phyloP scores from a whole-genome alignment of 1,140 invertebrate species.

The Bombus breviceps region DNA sequence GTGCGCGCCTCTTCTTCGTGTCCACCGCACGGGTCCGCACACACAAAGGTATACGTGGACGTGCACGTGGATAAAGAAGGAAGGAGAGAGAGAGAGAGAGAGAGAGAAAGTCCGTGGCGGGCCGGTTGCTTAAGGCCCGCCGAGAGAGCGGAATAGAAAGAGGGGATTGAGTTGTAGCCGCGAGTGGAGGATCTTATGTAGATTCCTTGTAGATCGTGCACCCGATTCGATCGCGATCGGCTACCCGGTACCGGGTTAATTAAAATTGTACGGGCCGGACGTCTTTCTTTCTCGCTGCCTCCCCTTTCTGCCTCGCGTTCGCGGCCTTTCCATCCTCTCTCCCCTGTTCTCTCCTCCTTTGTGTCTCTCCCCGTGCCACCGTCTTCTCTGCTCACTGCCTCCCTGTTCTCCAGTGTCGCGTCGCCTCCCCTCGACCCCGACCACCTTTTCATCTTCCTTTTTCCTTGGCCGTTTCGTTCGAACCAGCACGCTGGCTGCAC shows the following conservation, averaged over 20 bases:
- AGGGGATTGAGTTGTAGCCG: slow-evolving; percentile 83
- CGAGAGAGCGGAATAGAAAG: slow-evolving; percentile 73
- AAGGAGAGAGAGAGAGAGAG: not conserved
- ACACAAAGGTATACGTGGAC: not conserved
- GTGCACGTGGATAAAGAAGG: not conserved
- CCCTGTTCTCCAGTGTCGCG: slow-evolving; percentile 39
- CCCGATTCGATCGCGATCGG: slow-evolving; percentile 83
- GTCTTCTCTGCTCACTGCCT: not conserved
- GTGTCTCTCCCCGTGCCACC: not conserved
- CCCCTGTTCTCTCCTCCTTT: slow-evolving; percentile 9
- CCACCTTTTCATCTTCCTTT: slow-evolving; percentile 15
- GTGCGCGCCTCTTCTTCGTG: slow-evolving; percentile 41
- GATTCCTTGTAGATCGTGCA: slow-evolving; percentile 84
- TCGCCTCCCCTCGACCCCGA: not conserved
- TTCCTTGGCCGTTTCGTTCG: slow-evolving; percentile 3
- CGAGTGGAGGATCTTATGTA: slow-evolving; percentile 84
- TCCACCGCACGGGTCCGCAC: slow-evolving; percentile 32
- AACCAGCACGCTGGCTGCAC: slow-evolving; percentile 5
- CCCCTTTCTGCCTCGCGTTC: not conserved
- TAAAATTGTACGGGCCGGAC: slow-evolving; percentile 81
- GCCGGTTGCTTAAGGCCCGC: slow-evolving; percentile 65
- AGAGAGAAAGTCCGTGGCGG: slow-evolving; percentile 19
- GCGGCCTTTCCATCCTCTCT: not conserved
- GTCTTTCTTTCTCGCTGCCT: slow-evolving; percentile 49
- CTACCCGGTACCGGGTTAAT: slow-evolving; percentile 82